Base-by-base conservation (phyloP, 2,888 invertebrate species). In the Teinopalpus imperialis region DNA sequence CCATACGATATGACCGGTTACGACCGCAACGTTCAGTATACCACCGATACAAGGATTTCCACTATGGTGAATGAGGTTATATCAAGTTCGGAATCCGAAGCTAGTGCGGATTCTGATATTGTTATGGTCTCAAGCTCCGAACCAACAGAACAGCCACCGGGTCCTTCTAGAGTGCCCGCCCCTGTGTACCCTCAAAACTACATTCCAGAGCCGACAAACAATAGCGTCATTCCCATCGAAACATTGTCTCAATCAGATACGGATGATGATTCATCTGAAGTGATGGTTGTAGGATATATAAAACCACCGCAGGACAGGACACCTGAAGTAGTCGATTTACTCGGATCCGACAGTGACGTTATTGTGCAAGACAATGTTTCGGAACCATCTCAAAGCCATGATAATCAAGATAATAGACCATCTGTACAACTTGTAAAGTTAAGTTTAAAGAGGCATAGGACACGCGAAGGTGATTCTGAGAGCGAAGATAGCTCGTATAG, bases 1-100 rank as follows among this genome's bases (percentile, higher is more conserved):
- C 95, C 96, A 0, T 95, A 93, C 71, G 96, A 96, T 68, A 92
- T 98, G 91, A 89, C 92, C 41, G 95, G 94, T 9, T 95, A 95
- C 64, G 95, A 95, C 69, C 89, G 93, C 12, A 89, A 92, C 57
- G 92, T 93, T 12, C 91, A 91, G 52, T 95, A 94, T 69, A 90
- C 91, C 0, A 90, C 89, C 57, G 82, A 72, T 78, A 86, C 73
- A 71, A 74, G 86, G 73, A 89, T 74, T 80, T 91, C 79, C 67
- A 90, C 69, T 65, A 81, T 77, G 86, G 90, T 77, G 76, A 90
- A 81, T 82, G 91, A 92, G 81, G 90, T 70, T 69, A 63, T 76
- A 14, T 78, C 76, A n/a, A 79, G 78, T 48, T 69, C 77, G 0
- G 85, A 82, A 9, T 74, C 77, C 1, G 83, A 81, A 2, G 67